Evolutionary conservation across 2,797 vertebrate genomes (phyloP), one percentile per base, ranked within the genome.

Genomic region (Pitangus sulphuratus): DNA sequence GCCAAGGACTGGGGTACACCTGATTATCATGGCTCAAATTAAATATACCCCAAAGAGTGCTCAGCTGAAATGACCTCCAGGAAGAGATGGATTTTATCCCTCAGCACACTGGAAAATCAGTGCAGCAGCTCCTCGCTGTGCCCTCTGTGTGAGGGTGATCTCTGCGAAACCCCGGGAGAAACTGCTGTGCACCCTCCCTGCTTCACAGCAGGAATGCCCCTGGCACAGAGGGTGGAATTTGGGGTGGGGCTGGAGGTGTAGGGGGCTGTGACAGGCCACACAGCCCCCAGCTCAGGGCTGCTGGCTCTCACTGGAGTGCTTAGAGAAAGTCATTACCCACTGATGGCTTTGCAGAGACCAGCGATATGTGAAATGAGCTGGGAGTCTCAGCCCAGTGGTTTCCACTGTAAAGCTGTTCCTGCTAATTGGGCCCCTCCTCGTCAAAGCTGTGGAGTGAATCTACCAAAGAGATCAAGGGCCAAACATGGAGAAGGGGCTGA

Each of bases 311-410:
- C n/a, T 1, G 17, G 14, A 33, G 42, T 6, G 19, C 68, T 61
- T 47, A 35, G 47, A 22, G 54, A 57, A 70, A 88, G 42, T 51
- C 53, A 54, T 87, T 48, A 62, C 51, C 33, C 74, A 28, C 37
- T 0, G 31, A 74, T 70, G 76, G 72, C 69, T 90, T 53, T 65
- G 80, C 83, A 64, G 90, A 77, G 56, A 26, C 58, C 75, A 92
- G 71, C 0, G 1, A 16, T 5, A 77, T 13, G 68, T 93, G 84
- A 92, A 93, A 80, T 26, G 51, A 87, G 44, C 60, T 83, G 82
- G 48, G 87, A 92, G 71, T 39, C 91, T 79, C 94, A 91, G 91
- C 75, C 47, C 78, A 68, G 87, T 68, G 84, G 51, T 82, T 79
- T 30, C 56, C 7, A 4, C 60, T 64, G 54, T 50, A 87, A 87